Evolutionary conservation across 2,113 vertebrate species (phyloP).

Genomic region (Aythya baeri): DNA sequence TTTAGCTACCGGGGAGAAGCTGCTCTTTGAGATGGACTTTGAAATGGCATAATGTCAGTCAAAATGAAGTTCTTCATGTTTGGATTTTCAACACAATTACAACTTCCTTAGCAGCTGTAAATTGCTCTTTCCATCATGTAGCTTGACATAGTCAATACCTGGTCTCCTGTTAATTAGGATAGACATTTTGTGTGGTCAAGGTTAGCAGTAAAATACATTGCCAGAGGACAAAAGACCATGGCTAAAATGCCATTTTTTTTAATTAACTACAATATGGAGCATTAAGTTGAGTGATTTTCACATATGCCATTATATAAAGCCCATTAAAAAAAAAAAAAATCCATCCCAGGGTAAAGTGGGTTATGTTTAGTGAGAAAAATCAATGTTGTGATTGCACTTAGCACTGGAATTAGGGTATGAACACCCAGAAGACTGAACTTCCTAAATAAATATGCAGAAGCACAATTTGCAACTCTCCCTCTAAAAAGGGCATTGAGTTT

Average conservation of each 20-base stretch:
- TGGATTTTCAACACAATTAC: neutral
- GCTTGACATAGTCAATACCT: neutral
- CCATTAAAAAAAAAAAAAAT: neutral
- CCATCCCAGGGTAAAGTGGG: constrained; percentile 56
- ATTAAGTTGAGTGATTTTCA: neutral
- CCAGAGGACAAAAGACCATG: neutral
- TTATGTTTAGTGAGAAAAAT: constrained; percentile 68
- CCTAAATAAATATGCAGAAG: constrained; percentile 66
- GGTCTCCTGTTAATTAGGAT: neutral
- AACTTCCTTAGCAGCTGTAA: constrained; percentile 17
- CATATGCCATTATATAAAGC: constrained; percentile 22
- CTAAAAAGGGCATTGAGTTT: constrained; percentile 39
- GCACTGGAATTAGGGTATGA: constrained; percentile 47
- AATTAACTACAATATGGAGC: constrained; percentile 17
- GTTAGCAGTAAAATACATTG: neutral
- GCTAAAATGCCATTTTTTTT: neutral
- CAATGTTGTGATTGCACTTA: constrained; percentile 68
- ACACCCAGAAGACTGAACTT: constrained; percentile 59
- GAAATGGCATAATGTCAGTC: neutral
- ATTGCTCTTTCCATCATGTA: neutral
- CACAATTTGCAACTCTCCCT: constrained; percentile 41
- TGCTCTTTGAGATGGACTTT: neutral
- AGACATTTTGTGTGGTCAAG: neutral
- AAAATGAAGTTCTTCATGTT: neutral
- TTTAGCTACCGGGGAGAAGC: neutral